Conservation (phyloP, 2,113 vertebrate genomes). For the Crotalus horridus region DNA sequence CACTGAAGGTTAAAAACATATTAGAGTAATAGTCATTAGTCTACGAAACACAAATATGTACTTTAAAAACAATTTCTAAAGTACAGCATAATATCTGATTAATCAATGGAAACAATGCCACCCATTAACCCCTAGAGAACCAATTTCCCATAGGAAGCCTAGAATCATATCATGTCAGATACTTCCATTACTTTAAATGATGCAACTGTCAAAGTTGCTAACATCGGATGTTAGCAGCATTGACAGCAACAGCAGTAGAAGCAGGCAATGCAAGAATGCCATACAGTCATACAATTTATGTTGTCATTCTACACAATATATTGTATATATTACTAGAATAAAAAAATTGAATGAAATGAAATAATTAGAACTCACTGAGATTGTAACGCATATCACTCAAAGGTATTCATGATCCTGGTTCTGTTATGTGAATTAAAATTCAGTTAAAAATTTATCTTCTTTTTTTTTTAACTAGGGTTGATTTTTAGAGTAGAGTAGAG, state of each 20-base stretch:
- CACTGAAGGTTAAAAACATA: slow-evolving; percentile 60
- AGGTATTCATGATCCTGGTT: background rate
- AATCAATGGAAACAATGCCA: slow-evolving; percentile 47
- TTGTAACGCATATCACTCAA: background rate
- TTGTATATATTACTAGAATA: background rate
- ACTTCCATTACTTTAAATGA: slow-evolving; percentile 42
- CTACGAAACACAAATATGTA: slow-evolving; percentile 6
- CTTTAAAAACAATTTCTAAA: slow-evolving; percentile 29
- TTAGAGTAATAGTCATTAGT: slow-evolving; percentile 57
- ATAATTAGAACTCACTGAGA: background rate
- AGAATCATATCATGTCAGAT: background rate
- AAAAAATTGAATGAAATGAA: background rate
- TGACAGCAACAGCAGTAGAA: slow-evolving; percentile 3
- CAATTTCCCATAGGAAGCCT: background rate
- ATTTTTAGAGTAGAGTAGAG: background rate
- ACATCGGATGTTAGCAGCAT: no score
- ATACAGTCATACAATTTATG: slow-evolving; percentile 28
- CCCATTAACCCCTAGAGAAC: slow-evolving; percentile 51
- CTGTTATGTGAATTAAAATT: background rate
- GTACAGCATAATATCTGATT: slow-evolving; percentile 55
- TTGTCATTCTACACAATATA: slow-evolving; percentile 32
- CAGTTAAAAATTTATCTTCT: no score
- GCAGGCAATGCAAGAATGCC: background rate
- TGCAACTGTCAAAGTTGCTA: background rate
- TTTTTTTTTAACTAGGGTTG: background rate